Evolutionary conservation across 2,888 invertebrate genomes (phyloP), one percentile per base, ranked within the genome.

Genomic region (Eulithis prunata): DNA sequence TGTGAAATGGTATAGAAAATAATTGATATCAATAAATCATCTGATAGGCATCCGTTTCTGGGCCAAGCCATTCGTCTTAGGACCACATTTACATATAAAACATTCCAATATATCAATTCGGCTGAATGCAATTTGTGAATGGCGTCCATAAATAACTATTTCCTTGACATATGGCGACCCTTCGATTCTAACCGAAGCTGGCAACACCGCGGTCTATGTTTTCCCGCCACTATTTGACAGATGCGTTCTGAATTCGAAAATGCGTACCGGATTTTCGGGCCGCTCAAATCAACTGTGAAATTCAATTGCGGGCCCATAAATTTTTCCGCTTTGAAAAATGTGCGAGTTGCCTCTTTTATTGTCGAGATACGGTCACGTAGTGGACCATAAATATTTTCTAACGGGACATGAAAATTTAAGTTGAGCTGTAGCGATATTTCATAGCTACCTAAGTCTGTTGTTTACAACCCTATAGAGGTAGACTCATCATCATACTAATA

Each of bases 111-210:
- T 89, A 93, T 93, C 93, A 93, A 91, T 91, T 89, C 89, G 90
- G 81, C 87, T 87, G 86, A 90, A 90, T 89, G 91, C 90, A 92
- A 92, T 92, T 92, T 91, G 90, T 91, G 92, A 91, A 90, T 91
- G 87, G 87, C 76, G 75, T 77, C 84, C 87, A 92, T 93, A 93
- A 93, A 93, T 93, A 90, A 92, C 91, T 88, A 90, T 91, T 91
- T 91, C 87, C 90, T 91, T 91, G 91, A 92, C 91, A 89, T 85
- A 87, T 83, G 82, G 89, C 88, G 88, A 89, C 89, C 91, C 91
- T 86, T 82, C 79, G 64, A 66, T 62, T 62, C 51, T 14, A 47
- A 79, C 73, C 76, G 79, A 80, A 77, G 80, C 83, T 80, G 82
- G 84, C 82, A 85, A 79, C 83, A 83, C 81, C 78, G 82, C 78